These are phyloP conservation scores for Talpa occidentalis DNA, from an alignment of 2,113 vertebrate species.

Conservation along the genomic window DNA sequence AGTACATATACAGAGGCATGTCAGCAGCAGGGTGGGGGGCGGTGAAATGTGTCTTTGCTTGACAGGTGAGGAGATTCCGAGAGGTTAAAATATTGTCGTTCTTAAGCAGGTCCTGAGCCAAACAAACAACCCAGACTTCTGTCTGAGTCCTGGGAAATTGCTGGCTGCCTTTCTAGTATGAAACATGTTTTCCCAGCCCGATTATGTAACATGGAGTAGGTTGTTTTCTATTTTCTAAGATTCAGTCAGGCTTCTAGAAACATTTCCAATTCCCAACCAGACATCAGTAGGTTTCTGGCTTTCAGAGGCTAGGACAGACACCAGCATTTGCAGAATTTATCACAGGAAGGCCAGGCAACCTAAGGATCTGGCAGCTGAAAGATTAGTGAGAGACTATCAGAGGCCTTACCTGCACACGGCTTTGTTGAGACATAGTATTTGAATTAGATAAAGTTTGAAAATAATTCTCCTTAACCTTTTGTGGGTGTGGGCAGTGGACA, in stretches of 20 bases:
- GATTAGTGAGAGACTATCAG: not conserved
- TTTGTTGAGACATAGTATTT: not conserved
- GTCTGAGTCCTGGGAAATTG: constrained; percentile 31
- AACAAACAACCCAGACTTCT: not conserved
- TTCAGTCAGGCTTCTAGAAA: constrained; percentile 30
- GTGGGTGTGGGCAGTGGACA: not conserved
- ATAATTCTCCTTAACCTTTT: not conserved
- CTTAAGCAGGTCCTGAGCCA: not conserved
- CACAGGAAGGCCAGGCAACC: not conserved
- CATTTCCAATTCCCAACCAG: not conserved
- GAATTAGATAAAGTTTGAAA: not conserved
- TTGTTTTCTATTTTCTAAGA: constrained; percentile 68
- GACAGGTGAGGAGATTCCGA: not conserved
- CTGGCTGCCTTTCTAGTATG: constrained; percentile 30
- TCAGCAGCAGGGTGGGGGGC: not conserved
- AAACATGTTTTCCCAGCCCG: constrained; percentile 46
- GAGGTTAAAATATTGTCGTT: not conserved
- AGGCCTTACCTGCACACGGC: not conserved
- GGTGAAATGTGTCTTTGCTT: not conserved
- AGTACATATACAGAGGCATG: not conserved
- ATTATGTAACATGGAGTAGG: constrained; percentile 44
- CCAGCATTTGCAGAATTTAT: not conserved
- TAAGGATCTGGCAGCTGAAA: not conserved
- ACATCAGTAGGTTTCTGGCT: not conserved
- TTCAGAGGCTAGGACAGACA: not conserved